A percentile compares a stretch with the other conserved stretches of the same genome.
These are phyloP conservation scores for Drosophila repleta DNA, from an alignment of 1,140 invertebrate species.

Conservation along the genomic window DNA sequence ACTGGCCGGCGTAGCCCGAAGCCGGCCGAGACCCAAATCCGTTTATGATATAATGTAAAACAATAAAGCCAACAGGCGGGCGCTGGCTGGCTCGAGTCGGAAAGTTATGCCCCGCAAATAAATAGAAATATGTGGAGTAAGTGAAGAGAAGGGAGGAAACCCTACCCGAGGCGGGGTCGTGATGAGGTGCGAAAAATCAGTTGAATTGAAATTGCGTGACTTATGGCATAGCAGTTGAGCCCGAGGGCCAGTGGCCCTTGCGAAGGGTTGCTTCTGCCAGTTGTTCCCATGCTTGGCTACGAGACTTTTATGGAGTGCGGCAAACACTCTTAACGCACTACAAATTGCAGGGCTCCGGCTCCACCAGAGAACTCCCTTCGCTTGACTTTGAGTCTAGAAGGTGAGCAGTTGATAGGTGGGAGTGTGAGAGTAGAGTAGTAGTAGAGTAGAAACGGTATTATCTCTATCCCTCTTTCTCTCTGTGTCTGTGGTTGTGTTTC, in stretches of 20 bases:
- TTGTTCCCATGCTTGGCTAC: neutral
- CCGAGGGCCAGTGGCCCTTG: constrained; percentile 18
- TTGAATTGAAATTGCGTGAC: constrained; percentile 50
- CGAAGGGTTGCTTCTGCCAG: neutral
- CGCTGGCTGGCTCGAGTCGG: neutral
- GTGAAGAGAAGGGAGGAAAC: neutral
- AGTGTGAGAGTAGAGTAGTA: too few species aligned
- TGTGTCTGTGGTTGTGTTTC: too few species aligned
- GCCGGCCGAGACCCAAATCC: constrained; percentile 36
- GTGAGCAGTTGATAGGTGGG: too few species aligned
- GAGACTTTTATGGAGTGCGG: neutral
- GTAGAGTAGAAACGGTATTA: too few species aligned
- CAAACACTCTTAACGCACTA: neutral
- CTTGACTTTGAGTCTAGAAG: too few species aligned
- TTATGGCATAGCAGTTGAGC: constrained; percentile 13
- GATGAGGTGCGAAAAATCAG: constrained; percentile 71
- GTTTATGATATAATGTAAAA: constrained; percentile 57
- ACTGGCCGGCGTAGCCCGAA: constrained; percentile 7
- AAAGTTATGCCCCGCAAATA: constrained; percentile 45
- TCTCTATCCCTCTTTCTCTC: too few species aligned
- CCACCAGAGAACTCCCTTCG: too few species aligned
- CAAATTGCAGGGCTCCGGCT: too few species aligned
- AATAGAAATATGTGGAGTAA: constrained; percentile 1
- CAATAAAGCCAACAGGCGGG: constrained; percentile 43
- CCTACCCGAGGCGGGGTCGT: constrained; percentile 5